Evolutionary conservation across 2,113 vertebrate genomes (phyloP), one percentile per base, ranked within the genome.

Genomic region (Solenodon paradoxus): DNA sequence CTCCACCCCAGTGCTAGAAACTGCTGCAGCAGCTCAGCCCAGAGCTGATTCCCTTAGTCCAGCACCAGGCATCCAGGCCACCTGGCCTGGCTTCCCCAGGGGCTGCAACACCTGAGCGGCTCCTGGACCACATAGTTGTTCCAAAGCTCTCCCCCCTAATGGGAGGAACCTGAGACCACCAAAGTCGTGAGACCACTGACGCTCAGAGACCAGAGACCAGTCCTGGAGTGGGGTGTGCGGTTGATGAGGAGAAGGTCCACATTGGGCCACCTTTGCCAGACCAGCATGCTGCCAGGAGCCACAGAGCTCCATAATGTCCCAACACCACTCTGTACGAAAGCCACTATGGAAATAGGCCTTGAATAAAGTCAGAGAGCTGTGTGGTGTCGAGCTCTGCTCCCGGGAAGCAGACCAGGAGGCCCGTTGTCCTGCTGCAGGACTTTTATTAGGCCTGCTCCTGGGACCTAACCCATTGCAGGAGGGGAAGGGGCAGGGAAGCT

Each of bases 1-100:
- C 32, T 9, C 59, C 3, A 26, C 30, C 28, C 26, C 3, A 3
- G 57, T 13, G 2, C 66, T 17, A 49, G 10, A 1, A 11, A 55
- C 61, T 40, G 9, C n/a, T 11, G 42, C 68, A 45, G 45, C 40
- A 19, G 5, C 12, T 13, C 6, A 1, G 45, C 47, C 22, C 28
- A 2, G 4, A 51, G 10, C 11, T 0, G 22, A 38, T 22, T 49
- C 20, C 47, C 13, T 24, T 7, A n/a, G 15, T 17, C 57, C 12
- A 3, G n/a, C 22, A 15, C 10, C 2, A 7, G 1, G 13, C 0
- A 2, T 47, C 55, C 20, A 4, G 26, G 53, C 30, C 2, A 53
- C 16, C 24, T 20, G 38, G 75, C 51, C 71, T 38, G 1, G 38
- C 30, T 26, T 35, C n/a, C 4, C 74, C 40, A 2, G 71, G 8